Percentiles rank a stretch among this genome's conserved stretches.
phyloP scores from a whole-genome alignment of 2,797 vertebrate species.

The Diceros bicornis region DNA sequence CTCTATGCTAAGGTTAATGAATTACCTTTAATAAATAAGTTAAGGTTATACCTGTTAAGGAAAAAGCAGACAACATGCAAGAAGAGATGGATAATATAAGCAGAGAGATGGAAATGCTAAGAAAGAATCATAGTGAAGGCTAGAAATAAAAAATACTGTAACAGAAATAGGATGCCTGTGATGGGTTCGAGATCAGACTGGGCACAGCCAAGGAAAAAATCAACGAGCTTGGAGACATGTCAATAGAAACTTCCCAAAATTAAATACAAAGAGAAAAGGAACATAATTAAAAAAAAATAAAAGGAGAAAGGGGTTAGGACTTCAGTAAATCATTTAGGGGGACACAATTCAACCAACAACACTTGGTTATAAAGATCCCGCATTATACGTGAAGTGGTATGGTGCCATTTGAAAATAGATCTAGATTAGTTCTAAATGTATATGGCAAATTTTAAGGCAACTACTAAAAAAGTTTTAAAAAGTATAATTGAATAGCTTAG shows the following conservation, averaged over 20 bases:
- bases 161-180: not conserved
- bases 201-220: not conserved
- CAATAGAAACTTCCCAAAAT: not conserved
- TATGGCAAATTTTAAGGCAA: not conserved
- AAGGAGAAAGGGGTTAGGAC: not conserved
- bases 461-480: not conserved
- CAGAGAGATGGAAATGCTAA: not conserved
- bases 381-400: not conserved
- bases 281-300: not conserved
- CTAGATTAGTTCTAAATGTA: not conserved
- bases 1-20: not conserved
- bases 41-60: not conserved
- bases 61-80: not conserved
- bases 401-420: not conserved
- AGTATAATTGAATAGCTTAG: not conserved
- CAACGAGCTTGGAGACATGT: not conserved
- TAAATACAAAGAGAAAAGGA: not conserved
- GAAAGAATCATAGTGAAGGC: not conserved
- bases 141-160: not conserved
- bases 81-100: not conserved
- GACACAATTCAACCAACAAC: not conserved
- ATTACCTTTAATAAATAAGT: not conserved
- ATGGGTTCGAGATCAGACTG: not conserved
- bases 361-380: not conserved
- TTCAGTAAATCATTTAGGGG: not conserved